These are phyloP conservation scores for Adelges cooleyi DNA, from an alignment of 1,140 invertebrate genomes.

Conservation along the genomic window DNA sequence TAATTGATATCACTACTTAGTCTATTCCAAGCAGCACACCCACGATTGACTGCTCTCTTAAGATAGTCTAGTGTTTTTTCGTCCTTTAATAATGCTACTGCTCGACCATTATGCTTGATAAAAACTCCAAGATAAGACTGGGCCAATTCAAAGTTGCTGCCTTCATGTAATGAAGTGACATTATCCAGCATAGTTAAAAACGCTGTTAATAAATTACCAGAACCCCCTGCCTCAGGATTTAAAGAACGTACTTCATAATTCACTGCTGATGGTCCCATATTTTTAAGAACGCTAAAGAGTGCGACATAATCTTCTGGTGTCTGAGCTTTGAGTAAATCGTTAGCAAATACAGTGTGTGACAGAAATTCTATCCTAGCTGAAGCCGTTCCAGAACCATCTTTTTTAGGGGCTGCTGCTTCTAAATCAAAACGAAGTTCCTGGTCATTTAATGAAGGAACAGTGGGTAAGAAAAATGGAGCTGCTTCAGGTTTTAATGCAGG, in stretches of 20 bases:
- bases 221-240: slow-evolving; percentile 59
- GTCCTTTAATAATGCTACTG: neutral
- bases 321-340: slow-evolving; percentile 42
- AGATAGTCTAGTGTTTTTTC: neutral
- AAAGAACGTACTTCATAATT: slow-evolving; percentile 82
- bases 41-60: neutral
- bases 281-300: slow-evolving; percentile 64
- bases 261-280: slow-evolving; percentile 68
- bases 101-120: slow-evolving; percentile 47
- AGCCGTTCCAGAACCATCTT: slow-evolving; percentile 5
- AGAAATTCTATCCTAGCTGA: slow-evolving; percentile 37
- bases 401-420: slow-evolving; percentile 41
- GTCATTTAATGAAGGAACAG: slow-evolving; percentile 66
- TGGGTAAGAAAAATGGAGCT: slow-evolving; percentile 92
- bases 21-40: neutral
- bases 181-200: slow-evolving; percentile 67
- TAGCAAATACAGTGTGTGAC: slow-evolving; percentile 55
- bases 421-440: slow-evolving; percentile 56
- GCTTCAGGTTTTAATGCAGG: slow-evolving; percentile 65
- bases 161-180: slow-evolving; percentile 47
- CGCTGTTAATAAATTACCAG: slow-evolving; percentile 53
- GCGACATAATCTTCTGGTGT: slow-evolving; percentile 41
- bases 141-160: slow-evolving; percentile 82
- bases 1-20: slow-evolving; percentile 1
- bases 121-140: slow-evolving; percentile 87